Percentiles rank a stretch among this genome's conserved stretches.
Conservation (phyloP, 1,140 invertebrate genomes). For the Drosophila mayri region DNA sequence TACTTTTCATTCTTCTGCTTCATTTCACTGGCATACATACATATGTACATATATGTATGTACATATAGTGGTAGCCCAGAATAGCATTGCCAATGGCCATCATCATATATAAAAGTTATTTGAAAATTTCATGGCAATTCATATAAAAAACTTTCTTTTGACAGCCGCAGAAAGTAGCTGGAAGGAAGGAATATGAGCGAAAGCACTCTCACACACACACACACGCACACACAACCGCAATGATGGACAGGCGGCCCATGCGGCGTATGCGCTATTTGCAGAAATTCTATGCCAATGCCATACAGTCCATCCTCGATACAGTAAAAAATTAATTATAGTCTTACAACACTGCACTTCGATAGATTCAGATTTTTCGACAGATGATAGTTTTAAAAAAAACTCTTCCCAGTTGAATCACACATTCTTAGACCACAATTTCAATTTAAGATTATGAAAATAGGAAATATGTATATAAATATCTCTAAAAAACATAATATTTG, state of each 20-base stretch:
- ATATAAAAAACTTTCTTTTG: conserved; percentile 43
- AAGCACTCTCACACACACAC: not conserved
- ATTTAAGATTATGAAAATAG: too few relatives aligned
- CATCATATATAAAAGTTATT: conserved; percentile 45
- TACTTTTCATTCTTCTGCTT: conserved; percentile 57
- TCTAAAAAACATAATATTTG: too few relatives aligned
- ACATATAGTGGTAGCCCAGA: not conserved
- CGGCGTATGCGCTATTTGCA: conserved; percentile 43
- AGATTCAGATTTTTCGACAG: not conserved
- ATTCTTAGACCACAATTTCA: too few relatives aligned
- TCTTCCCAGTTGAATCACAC: too few relatives aligned
- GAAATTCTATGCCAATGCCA: conserved; percentile 14
- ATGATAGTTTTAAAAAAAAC: too few relatives aligned
- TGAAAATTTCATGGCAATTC: conserved; percentile 70
- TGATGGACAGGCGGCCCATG: conserved; percentile 28
- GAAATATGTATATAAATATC: too few relatives aligned
- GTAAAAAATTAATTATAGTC: not conserved
- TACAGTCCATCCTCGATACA: not conserved
- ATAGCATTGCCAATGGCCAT: conserved; percentile 40
- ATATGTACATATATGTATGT: not conserved
- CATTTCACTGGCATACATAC: conserved; percentile 32
- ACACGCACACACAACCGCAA: not conserved
- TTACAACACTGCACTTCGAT: not conserved
- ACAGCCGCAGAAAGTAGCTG: conserved; percentile 52
- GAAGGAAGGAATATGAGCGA: conserved; percentile 13